Conservation (phyloP, 2,888 invertebrate species). For the Drepana falcataria region DNA sequence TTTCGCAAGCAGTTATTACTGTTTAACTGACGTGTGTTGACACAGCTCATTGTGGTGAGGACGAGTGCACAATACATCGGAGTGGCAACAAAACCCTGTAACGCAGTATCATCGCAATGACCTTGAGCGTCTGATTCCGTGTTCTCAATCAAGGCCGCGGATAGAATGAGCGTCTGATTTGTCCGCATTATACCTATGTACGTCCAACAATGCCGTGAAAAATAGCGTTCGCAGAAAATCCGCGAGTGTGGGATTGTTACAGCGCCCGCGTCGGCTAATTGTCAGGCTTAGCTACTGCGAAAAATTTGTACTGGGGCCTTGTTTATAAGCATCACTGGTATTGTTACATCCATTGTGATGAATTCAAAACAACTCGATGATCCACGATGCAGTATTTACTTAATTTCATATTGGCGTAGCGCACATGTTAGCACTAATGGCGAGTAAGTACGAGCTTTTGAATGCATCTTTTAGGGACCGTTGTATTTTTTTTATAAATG, state of each 20-base stretch:
- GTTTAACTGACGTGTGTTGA: slow-evolving; percentile 14
- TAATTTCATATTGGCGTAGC: no score
- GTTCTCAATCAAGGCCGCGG: slow-evolving; percentile 20
- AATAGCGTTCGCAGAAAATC: not conserved
- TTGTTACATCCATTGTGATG: no score
- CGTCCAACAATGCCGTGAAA: slow-evolving; percentile 1
- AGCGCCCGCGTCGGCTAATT: no score
- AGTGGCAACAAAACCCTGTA: slow-evolving; percentile 32
- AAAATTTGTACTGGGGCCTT: no score
- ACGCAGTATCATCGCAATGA: slow-evolving; percentile 44
- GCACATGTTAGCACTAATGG: no score
- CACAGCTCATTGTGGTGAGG: slow-evolving; percentile 23
- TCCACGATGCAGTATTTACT: no score
- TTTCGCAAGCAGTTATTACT: slow-evolving; percentile 4
- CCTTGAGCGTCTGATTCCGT: slow-evolving; percentile 55
- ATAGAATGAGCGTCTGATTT: not conserved
- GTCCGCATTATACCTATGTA: not conserved
- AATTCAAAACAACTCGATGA: no score
- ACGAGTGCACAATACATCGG: slow-evolving; percentile 23
- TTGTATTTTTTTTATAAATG: no score
- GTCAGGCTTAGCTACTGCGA: no score
- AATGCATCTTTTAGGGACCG: no score
- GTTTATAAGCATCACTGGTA: no score
- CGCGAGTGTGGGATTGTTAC: not conserved
- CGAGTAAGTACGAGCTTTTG: no score